These are phyloP conservation scores for Xiphophorus hellerii DNA, from an alignment of 2,113 vertebrate species.

Conservation along the genomic window DNA sequence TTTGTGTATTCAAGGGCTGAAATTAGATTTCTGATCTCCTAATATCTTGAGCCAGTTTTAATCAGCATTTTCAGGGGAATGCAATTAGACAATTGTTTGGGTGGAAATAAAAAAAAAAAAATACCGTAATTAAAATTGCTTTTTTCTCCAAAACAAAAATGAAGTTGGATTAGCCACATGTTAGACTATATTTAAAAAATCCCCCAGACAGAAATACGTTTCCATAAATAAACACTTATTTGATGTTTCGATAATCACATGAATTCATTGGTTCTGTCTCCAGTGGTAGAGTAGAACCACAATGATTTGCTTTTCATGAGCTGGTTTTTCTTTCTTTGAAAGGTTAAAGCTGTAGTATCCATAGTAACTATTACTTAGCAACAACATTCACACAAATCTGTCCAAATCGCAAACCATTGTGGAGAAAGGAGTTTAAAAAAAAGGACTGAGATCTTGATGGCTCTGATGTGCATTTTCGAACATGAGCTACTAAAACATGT, in stretches of 20 bases:
- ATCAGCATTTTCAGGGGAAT: slow-evolving; percentile 13
- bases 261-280: slow-evolving; percentile 14
- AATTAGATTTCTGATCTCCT: slow-evolving; percentile 2
- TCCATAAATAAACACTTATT: not conserved
- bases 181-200: slow-evolving; percentile 9
- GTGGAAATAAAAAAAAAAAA: not conserved
- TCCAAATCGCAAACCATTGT: slow-evolving; percentile 48
- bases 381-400: slow-evolving; percentile 70
- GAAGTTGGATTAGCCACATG: not conserved
- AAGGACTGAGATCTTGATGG: slow-evolving; percentile 9
- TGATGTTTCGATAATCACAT: slow-evolving; percentile 24
- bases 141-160: slow-evolving; percentile 4
- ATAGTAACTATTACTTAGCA: slow-evolving; percentile 82
- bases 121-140: slow-evolving; percentile 6
- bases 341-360: slow-evolving; percentile 73
- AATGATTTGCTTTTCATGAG: slow-evolving; percentile 52
- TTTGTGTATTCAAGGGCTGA: slow-evolving; percentile 4
- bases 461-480: slow-evolving; percentile 21
- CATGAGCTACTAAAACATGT: slow-evolving; percentile 10
- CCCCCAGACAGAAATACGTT: not conserved
- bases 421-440: slow-evolving; percentile 8
- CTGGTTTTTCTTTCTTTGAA: slow-evolving; percentile 56
- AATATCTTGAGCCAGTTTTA: not conserved
- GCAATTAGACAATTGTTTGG: slow-evolving; percentile 25
- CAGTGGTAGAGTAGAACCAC: slow-evolving; percentile 33